Evolutionary conservation across 2,888 invertebrate species (phyloP).

Genomic region (Tachina grossa): DNA sequence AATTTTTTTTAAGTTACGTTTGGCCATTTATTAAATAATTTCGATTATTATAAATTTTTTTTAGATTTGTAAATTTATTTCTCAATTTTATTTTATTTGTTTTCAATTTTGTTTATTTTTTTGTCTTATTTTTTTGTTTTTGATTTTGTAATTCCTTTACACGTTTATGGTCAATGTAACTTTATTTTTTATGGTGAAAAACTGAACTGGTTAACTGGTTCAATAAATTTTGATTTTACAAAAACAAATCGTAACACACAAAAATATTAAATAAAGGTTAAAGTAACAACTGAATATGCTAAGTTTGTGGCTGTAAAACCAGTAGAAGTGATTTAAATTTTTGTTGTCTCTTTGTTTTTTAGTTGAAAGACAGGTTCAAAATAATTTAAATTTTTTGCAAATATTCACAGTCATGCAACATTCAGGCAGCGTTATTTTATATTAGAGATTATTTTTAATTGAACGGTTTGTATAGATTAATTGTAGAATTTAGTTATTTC

Average conservation of each 20-base stretch:
- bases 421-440: background rate
- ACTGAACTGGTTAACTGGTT: slow-evolving; percentile 9
- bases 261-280: slow-evolving; percentile 29
- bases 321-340: background rate
- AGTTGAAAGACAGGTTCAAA: slow-evolving; percentile 26
- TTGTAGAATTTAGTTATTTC: slow-evolving; percentile 13
- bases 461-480: background rate
- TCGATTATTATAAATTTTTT: background rate
- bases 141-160: slow-evolving; percentile 1
- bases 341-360: too few relatives aligned
- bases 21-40: too few relatives aligned
- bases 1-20: background rate
- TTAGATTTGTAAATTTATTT: background rate
- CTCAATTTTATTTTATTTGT: slow-evolving; percentile 5
- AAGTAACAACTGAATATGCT: slow-evolving; percentile 14
- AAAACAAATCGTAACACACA: background rate
- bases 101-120: background rate
- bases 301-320: background rate
- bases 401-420: background rate
- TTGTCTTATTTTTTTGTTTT: background rate
- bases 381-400: background rate
- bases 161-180: slow-evolving; percentile 40
- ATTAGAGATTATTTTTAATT: background rate
- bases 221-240: background rate
- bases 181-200: slow-evolving; percentile 16